Percentiles rank a stretch among this genome's conserved stretches.
phyloP scores from a whole-genome alignment of 1,140 invertebrate genomes.

The Drosophila sproati region DNA sequence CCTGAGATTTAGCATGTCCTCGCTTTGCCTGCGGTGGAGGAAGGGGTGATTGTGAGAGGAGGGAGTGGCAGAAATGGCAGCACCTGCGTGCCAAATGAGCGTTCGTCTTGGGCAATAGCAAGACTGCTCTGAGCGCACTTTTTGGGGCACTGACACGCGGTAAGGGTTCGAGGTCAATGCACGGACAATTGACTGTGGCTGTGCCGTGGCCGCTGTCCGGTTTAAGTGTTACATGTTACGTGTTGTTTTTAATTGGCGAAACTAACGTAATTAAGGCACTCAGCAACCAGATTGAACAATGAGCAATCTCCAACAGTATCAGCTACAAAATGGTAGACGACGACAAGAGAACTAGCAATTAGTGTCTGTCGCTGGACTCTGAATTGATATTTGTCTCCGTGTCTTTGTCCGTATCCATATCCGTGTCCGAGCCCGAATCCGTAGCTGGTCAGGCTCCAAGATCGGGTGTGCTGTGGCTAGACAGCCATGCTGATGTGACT shows the following conservation, averaged over 20 bases:
- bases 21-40: neutral
- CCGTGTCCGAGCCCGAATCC: too few relatives aligned
- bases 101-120: conserved; percentile 40
- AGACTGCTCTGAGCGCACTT: conserved; percentile 22
- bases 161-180: conserved; percentile 54
- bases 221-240: conserved; percentile 37
- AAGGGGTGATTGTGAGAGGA: neutral
- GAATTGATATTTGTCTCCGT: too few relatives aligned
- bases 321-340: neutral
- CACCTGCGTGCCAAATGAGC: conserved; percentile 68
- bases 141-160: conserved; percentile 18
- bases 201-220: conserved; percentile 16
- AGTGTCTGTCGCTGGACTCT: conserved; percentile 13
- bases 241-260: conserved; percentile 72
- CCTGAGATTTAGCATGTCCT: conserved; percentile 52
- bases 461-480: too few relatives aligned
- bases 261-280: conserved; percentile 77
- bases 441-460: too few relatives aligned
- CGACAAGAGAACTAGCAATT: conserved; percentile 39
- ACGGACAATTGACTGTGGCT: conserved; percentile 46
- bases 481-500: neutral
- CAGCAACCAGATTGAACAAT: conserved; percentile 75
- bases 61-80: neutral
- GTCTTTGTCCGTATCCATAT: too few relatives aligned
- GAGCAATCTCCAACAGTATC: conserved; percentile 53